A percentile compares a stretch with the other conserved stretches of the same genome.
phyloP scores from a whole-genome alignment of 2,113 vertebrate species.

The Podiceps cristatus region DNA sequence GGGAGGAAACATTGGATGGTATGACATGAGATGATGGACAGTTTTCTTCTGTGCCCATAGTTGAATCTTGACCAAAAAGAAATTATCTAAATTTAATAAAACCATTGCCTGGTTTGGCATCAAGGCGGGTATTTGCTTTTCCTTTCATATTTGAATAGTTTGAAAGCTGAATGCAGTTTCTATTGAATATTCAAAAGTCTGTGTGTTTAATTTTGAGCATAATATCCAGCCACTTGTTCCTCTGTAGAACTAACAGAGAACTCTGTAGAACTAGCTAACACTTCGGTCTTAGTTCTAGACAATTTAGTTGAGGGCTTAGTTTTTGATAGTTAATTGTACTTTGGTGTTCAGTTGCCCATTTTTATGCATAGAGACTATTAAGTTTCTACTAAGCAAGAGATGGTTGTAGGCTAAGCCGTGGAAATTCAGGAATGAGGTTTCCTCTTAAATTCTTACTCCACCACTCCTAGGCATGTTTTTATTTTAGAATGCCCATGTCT shows the following conservation, averaged over 20 bases:
- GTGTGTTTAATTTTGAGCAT: background rate
- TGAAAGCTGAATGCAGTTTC: constrained; percentile 55
- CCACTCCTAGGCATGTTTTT: constrained; percentile 57
- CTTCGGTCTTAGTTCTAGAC: background rate
- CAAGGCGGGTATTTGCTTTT: constrained; percentile 15
- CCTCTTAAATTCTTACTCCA: constrained; percentile 56
- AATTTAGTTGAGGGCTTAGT: constrained; percentile 40
- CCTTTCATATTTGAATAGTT: background rate
- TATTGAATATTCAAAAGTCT: constrained; percentile 21
- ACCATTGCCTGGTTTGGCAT: background rate
- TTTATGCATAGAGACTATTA: constrained; percentile 43
- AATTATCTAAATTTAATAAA: constrained; percentile 63
- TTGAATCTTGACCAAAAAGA: constrained; percentile 53
- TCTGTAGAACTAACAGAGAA: background rate
- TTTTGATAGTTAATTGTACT: constrained; percentile 19
- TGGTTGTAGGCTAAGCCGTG: constrained; percentile 30
- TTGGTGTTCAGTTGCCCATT: constrained; percentile 26
- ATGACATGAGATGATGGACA: background rate
- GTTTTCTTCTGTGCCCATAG: background rate
- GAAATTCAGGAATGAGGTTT: constrained; percentile 51
- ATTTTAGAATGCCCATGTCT: constrained; percentile 50
- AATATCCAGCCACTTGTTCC: background rate
- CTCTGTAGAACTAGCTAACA: background rate
- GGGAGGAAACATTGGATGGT: background rate
- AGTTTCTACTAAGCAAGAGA: constrained; percentile 27